These are phyloP conservation scores for Strix uralensis DNA, from an alignment of 2,113 vertebrate genomes.

Conservation along the genomic window DNA sequence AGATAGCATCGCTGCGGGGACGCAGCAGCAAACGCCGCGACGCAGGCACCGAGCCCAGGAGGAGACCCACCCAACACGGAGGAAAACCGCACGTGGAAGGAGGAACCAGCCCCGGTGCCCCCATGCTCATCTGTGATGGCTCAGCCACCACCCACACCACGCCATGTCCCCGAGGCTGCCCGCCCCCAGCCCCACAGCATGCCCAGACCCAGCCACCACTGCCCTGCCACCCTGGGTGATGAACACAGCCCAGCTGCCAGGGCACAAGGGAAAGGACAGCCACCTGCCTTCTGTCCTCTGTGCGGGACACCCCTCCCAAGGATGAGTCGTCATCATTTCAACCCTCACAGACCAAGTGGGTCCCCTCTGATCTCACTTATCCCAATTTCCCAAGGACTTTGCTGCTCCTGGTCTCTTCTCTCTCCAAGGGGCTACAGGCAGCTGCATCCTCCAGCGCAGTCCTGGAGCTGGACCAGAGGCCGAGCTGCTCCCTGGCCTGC, in stretches of 20 bases:
- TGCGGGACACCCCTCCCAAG: background rate
- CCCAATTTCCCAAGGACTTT: background rate
- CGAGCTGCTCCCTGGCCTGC: background rate
- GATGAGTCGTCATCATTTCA: background rate
- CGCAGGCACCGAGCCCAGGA: fast-evolving
- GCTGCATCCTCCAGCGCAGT: background rate
- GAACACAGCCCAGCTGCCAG: background rate
- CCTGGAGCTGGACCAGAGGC: background rate
- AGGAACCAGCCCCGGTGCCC: fast-evolving
- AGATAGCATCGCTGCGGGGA: background rate
- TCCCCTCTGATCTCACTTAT: background rate
- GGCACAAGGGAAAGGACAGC: background rate
- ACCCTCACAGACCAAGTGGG: background rate
- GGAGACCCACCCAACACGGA: fast-evolving
- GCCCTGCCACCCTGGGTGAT: background rate
- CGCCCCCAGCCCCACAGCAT: background rate
- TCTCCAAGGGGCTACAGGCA: background rate
- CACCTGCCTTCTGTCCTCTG: fast-evolving
- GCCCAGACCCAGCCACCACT: background rate
- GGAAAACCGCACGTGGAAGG: fast-evolving
- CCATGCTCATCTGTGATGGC: fast-evolving
- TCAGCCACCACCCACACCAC: background rate
- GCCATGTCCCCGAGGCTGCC: background rate
- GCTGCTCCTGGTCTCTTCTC: background rate
- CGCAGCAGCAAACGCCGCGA: fast-evolving